phyloP scores from a whole-genome alignment of 2,797 vertebrate genomes.

The Acanthis flammea region DNA sequence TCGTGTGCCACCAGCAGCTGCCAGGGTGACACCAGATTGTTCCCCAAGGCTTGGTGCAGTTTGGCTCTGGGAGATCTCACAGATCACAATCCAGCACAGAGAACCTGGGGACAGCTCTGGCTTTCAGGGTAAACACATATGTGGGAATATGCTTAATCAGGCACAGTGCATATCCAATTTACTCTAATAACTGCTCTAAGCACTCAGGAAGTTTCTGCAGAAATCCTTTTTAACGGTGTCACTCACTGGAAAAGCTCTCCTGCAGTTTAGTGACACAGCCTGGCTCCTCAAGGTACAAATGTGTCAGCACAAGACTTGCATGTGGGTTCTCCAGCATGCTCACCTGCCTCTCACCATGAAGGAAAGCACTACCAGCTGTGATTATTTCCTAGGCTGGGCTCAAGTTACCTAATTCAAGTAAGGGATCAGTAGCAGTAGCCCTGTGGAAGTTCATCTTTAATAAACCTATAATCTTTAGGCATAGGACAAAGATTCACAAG shows the following conservation, averaged over 20 bases:
- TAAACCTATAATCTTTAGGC: background rate
- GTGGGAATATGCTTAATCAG: background rate
- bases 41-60: background rate
- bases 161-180: background rate
- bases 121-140: background rate
- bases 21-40: accelerated
- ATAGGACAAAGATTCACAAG: background rate
- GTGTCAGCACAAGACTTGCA: background rate
- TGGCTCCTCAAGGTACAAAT: background rate
- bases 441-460: background rate
- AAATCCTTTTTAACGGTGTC: background rate
- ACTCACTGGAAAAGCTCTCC: background rate
- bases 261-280: background rate
- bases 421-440: background rate
- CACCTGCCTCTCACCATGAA: background rate
- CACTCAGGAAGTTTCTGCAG: background rate
- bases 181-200: background rate
- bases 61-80: background rate
- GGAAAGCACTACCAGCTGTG: background rate
- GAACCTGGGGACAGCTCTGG: background rate
- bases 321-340: background rate
- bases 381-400: background rate
- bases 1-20: accelerated
- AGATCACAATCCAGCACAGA: background rate
- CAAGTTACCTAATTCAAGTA: background rate